Base-by-base conservation (phyloP, 2,888 invertebrate genomes). In the Cremastinae sp. region DNA sequence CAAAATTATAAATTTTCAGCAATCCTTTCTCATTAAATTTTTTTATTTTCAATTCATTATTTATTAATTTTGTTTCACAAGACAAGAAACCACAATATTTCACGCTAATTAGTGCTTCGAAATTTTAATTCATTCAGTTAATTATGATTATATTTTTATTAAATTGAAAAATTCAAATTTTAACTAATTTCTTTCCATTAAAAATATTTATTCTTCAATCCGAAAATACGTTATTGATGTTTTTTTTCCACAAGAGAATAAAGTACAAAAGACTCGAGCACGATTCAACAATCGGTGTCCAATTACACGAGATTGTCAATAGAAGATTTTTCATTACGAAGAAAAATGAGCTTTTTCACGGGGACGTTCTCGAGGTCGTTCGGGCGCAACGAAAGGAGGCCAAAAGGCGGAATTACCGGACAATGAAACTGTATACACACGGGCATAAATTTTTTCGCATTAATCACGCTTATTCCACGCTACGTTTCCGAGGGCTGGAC, bases 361-460 rank as follows among this genome's bases (percentile, higher is more conserved):
- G 22, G 45, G 9, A 28, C 28, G 12, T 64, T 58, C 58, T 59
- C 58, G 8, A 28, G 14, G 53, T 47, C 58, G 68, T 75, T 59
- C 49, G 28, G 35, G 47, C 12, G 70, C 49, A 55, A 74, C 64
- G 74, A 59, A 74, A 65, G 47, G 72, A 58, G 74, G 62, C 68
- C 74, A 62, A 64, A 69, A 41, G 47, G 62, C 22, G 12, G 43
- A 66, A 28, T 28, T 64, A 41, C 1, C 5, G 37, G 35, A 68
- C 51, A 72, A 69, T 35, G 70, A 61, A 70, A 59, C 43, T 14
- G 35, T 62, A 16, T 14, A 49, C 9, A 41, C n/a, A 22, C 18
- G 28, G 28, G 10, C 37, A 66, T 14, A 53, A 8, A 22, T 16
- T 7, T 62, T 37, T 47, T 39, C 20, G 55, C 62, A 72, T 73